Conservation (phyloP, 2,113 vertebrate species). For the Polypterus bichir region DNA sequence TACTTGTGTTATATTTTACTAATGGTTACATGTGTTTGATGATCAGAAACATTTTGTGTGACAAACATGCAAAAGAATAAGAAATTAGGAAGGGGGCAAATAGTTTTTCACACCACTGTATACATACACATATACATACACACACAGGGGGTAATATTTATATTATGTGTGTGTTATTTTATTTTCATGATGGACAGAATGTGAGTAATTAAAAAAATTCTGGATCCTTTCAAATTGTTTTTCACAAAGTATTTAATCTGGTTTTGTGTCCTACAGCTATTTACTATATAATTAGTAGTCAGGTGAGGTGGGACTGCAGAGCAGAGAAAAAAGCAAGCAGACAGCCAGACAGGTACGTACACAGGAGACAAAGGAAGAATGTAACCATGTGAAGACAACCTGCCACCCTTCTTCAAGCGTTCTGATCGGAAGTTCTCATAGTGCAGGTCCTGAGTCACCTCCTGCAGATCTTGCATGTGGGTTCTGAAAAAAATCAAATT, state of each 20-base stretch:
- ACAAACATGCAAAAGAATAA: too few species aligned
- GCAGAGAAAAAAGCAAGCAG: constrained; percentile 27
- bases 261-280: neutral
- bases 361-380: constrained; percentile 50
- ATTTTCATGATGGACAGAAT: too few species aligned
- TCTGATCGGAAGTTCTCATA: constrained; percentile 98
- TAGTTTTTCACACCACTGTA: too few species aligned
- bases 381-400: constrained; percentile 63
- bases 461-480: constrained; percentile 97
- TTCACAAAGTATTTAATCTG: neutral
- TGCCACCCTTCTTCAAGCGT: constrained; percentile 86
- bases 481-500: constrained; percentile 50
- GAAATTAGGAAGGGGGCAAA: too few species aligned
- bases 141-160: too few species aligned
- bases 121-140: too few species aligned
- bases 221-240: too few species aligned
- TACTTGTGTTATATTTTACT: too few species aligned
- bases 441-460: constrained; percentile 96
- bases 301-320: constrained; percentile 32
- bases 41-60: too few species aligned
- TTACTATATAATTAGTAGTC: constrained; percentile 3
- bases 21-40: too few species aligned
- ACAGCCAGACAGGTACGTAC: constrained; percentile 41
- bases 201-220: too few species aligned
- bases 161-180: too few species aligned